Evolutionary conservation across 1,140 invertebrate genomes (phyloP).

Genomic region (Anastrepha ludens): DNA sequence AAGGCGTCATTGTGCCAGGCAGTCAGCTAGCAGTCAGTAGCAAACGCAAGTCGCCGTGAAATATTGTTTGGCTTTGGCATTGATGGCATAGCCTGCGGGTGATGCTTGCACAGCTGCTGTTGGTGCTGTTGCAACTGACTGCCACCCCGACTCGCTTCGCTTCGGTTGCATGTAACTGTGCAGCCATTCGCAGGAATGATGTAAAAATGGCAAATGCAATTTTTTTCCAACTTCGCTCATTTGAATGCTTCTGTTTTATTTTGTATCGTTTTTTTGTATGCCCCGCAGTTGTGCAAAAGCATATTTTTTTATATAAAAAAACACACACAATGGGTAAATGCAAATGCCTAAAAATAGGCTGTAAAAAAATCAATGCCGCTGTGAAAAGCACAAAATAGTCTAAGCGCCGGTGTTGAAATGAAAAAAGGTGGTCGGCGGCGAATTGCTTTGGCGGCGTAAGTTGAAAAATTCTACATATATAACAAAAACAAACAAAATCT

Average conservation of each 20-base stretch:
- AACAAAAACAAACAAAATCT: too few relatives aligned
- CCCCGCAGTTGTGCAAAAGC: neutral
- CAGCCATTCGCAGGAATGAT: slow-evolving; percentile 21
- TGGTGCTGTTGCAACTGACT: neutral
- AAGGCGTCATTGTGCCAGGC: neutral
- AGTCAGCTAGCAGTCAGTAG: neutral
- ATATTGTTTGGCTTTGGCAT: slow-evolving; percentile 44
- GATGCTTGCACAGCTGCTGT: neutral
- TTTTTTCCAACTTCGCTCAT: slow-evolving; percentile 8
- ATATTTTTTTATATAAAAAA: neutral
- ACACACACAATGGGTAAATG: neutral
- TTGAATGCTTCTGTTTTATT: neutral
- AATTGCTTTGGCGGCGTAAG: neutral
- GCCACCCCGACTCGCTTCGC: neutral
- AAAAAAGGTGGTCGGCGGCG: neutral
- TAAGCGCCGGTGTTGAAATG: neutral
- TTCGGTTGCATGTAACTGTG: neutral
- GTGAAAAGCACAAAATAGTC: neutral
- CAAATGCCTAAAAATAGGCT: slow-evolving; percentile 1
- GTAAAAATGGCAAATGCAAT: neutral
- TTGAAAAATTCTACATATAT: neutral
- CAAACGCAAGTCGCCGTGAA: slow-evolving; percentile 25
- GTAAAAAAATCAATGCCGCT: neutral
- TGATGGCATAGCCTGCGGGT: neutral
- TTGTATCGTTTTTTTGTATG: neutral